Conservation (phyloP, 2,797 vertebrate genomes). For the Coluber constrictor region DNA sequence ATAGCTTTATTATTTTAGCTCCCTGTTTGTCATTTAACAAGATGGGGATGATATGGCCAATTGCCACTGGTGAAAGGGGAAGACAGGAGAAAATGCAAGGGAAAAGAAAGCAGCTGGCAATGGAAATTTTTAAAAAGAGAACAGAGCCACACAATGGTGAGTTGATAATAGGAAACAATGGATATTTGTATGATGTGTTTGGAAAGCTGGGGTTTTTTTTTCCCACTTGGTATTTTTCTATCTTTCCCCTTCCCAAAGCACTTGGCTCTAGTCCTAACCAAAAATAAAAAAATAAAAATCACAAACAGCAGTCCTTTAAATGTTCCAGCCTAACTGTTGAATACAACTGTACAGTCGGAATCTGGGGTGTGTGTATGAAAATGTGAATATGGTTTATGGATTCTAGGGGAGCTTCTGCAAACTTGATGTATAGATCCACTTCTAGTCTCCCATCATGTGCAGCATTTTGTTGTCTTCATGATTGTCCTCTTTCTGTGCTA, state of each 20-base stretch:
- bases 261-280: not conserved
- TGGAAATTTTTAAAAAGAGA: slow-evolving; percentile 14
- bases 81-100: slow-evolving; percentile 18
- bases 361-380: not conserved
- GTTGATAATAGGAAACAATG: not conserved
- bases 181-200: slow-evolving; percentile 9
- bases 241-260: not conserved
- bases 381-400: not conserved
- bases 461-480: not conserved
- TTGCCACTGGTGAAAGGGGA: slow-evolving; percentile 18
- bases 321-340: not conserved
- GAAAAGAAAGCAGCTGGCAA: not conserved
- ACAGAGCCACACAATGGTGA: not conserved
- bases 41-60: not conserved
- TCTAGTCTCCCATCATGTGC: not conserved
- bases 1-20: slow-evolving; percentile 26
- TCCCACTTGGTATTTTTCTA: not conserved
- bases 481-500: not conserved
- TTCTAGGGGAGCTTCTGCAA: not conserved
- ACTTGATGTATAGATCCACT: not conserved
- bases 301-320: not conserved
- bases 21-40: not conserved
- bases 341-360: not conserved
- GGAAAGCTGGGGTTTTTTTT: not conserved
- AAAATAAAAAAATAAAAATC: no score